Percentiles rank a stretch among this genome's conserved stretches.
These are phyloP conservation scores for Meiosimyza platycephala DNA, from an alignment of 2,888 invertebrate species.

Conservation along the genomic window DNA sequence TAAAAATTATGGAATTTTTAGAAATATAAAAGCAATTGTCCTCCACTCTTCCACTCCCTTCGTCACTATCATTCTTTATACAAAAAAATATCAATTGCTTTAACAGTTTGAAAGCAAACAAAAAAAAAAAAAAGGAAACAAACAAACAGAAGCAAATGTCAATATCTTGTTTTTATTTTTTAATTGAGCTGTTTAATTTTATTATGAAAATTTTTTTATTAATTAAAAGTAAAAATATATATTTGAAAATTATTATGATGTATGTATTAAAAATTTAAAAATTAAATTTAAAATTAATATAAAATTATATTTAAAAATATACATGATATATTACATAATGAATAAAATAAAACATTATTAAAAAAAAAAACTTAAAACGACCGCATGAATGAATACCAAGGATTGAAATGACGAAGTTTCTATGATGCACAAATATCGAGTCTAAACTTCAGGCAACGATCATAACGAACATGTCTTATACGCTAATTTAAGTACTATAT, in stretches of 20 bases:
- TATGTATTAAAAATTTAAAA: slow-evolving; percentile 59
- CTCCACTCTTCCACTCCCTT: slow-evolving; percentile 6
- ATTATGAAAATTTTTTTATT: slow-evolving; percentile 38
- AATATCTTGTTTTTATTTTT: slow-evolving; percentile 27
- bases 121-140: not conserved
- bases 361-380: not conserved
- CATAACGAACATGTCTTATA: no score
- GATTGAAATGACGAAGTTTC: no score
- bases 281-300: slow-evolving; percentile 59
- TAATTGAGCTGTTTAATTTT: slow-evolving; percentile 33
- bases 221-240: slow-evolving; percentile 38
- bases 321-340: slow-evolving; percentile 41
- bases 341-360: slow-evolving; percentile 37
- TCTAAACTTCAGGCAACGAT: no score
- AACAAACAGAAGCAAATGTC: slow-evolving; percentile 12
- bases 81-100: slow-evolving; percentile 14
- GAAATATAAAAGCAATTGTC: slow-evolving; percentile 7
- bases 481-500: no score
- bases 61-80: slow-evolving; percentile 10
- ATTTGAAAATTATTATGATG: slow-evolving; percentile 58
- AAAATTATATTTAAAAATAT: slow-evolving; percentile 54
- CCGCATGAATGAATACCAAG: no score
- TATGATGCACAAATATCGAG: no score
- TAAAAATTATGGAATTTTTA: slow-evolving; percentile 4
- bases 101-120: slow-evolving; percentile 14